phyloP scores from a whole-genome alignment of 2,888 invertebrate genomes.

The Protodeltote pygarga region DNA sequence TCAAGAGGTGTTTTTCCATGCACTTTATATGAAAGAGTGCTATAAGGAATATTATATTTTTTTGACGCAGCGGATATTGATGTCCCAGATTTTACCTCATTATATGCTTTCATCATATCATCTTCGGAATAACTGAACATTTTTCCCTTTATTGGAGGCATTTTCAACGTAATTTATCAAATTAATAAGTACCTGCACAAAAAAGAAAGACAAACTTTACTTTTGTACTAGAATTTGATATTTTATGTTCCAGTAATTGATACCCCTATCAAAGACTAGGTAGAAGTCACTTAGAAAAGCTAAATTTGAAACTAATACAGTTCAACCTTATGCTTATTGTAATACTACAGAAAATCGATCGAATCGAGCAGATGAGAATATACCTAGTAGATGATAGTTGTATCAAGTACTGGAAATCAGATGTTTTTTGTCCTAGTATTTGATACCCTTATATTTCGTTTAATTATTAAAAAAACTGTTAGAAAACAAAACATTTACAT shows the following conservation, averaged over 20 bases:
- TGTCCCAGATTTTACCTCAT: not conserved
- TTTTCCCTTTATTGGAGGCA: not conserved
- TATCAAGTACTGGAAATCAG: too few relatives aligned
- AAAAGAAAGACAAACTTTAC: not conserved
- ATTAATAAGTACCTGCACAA: not conserved
- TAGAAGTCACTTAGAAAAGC: not conserved
- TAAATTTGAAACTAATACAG: not conserved
- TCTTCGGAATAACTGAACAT: not conserved
- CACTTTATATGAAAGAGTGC: slow-evolving; percentile 1
- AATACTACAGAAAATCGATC: too few relatives aligned
- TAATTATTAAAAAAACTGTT: too few relatives aligned
- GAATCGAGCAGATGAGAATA: too few relatives aligned
- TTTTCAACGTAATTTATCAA: not conserved
- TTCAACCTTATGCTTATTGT: too few relatives aligned
- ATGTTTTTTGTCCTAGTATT: too few relatives aligned
- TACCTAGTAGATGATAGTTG: too few relatives aligned
- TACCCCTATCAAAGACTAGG: not conserved
- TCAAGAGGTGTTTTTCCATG: slow-evolving; percentile 1
- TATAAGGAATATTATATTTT: not conserved
- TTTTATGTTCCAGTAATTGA: not conserved
- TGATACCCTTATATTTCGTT: too few relatives aligned
- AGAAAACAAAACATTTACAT: too few relatives aligned
- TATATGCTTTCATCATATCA: not conserved
- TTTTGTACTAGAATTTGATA: not conserved
- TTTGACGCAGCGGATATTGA: not conserved